Conservation (phyloP, 2,797 vertebrate species). For the Anguilla marmorata region DNA sequence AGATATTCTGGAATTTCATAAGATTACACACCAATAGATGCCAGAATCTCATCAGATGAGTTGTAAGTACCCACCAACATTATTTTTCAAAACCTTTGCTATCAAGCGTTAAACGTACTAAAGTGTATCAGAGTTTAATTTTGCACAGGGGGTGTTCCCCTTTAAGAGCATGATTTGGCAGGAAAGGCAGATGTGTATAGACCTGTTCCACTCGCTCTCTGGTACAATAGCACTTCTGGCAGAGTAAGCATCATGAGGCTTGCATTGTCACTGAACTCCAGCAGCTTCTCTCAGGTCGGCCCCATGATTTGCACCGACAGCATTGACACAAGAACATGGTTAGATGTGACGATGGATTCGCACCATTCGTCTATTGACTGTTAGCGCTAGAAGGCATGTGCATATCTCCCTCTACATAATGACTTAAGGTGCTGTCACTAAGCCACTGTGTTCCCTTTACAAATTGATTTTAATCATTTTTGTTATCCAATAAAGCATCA, state of each 20-base stretch:
- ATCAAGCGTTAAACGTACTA: not conserved
- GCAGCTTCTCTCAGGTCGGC: not conserved
- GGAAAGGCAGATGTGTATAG: not conserved
- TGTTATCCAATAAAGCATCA: no score
- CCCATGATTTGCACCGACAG: not conserved
- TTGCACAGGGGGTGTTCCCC: not conserved
- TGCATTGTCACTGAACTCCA: constrained; percentile 7
- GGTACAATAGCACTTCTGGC: constrained; percentile 17
- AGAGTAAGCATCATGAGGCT: not conserved
- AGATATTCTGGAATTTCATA: not conserved
- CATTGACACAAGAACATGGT: not conserved
- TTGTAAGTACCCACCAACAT: not conserved
- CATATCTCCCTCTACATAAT: not conserved
- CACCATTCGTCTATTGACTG: not conserved
- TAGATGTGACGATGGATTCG: not conserved
- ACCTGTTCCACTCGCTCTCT: not conserved
- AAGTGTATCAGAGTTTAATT: not conserved
- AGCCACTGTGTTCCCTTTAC: no score
- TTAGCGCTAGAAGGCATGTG: not conserved
- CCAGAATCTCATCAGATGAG: not conserved
- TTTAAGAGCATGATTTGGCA: not conserved
- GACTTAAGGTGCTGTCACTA: no score
- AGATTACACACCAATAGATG: not conserved
- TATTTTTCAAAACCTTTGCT: not conserved
- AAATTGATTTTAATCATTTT: no score